phyloP scores from a whole-genome alignment of 2,888 invertebrate species.

The Hipparchia sbordonii region DNA sequence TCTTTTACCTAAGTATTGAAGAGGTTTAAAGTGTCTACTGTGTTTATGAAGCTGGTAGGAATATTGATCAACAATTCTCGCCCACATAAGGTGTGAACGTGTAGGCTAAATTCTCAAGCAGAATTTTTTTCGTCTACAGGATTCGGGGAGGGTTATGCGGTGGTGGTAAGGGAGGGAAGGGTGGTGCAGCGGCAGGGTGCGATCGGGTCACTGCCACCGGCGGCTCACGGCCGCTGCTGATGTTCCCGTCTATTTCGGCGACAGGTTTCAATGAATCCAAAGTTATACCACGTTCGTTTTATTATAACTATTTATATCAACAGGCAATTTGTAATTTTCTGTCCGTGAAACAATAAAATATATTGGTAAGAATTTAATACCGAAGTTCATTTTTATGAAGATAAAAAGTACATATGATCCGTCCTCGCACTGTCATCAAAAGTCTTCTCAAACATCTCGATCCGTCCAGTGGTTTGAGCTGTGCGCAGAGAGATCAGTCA shows the following conservation, averaged over 20 bases:
- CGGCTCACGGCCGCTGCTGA: conserved; percentile 70
- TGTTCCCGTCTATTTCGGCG: conserved; percentile 68
- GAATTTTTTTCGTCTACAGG: conserved; percentile 29
- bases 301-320: background rate
- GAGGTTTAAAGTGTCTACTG: background rate
- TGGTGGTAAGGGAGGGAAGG: conserved; percentile 43
- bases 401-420: no score
- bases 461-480: no score
- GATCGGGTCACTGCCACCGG: conserved; percentile 85
- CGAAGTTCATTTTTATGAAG: no score
- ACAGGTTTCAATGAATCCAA: conserved; percentile 62
- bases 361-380: no score
- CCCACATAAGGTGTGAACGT: conserved; percentile 10
- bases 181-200: conserved; percentile 75
- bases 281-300: conserved; percentile 26
- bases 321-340: no score
- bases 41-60: background rate
- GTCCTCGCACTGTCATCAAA: no score
- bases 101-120: conserved; percentile 22
- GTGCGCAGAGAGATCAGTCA: no score
- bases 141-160: conserved; percentile 22
- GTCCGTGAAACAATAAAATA: background rate
- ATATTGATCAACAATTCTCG: conserved; percentile 9
- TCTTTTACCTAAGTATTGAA: background rate
- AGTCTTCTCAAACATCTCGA: no score